Evolutionary conservation across 2,113 vertebrate genomes (phyloP), one percentile per base, ranked within the genome.

Genomic region (Dunckerocampus dactyliophorus): DNA sequence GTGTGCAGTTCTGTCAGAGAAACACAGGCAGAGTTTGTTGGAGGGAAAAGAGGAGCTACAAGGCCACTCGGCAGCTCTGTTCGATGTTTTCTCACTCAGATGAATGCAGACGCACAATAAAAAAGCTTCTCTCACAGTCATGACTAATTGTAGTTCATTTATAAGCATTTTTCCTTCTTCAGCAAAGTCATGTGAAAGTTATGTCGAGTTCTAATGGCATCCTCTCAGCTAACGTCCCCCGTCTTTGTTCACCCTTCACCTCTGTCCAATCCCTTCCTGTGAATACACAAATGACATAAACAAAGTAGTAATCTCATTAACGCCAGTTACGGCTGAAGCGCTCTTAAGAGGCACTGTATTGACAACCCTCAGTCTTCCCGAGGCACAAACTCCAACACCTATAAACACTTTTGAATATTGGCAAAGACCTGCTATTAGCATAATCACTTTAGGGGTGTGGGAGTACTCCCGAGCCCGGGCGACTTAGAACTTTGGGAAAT

Each of bases 321-420:
- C 73, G 50, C 47, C 72, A 66, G 80, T 82, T 85, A 80, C 28
- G 61, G 72, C 82, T 69, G 21, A 79, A 72, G 74, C 80, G 48
- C 72, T 82, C 71, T 79, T 75, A 83, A 81, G 74, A 84, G 75
- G 63, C 74, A 76, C 74, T 76, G 76, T 82, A 82, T 82, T 82
- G 84, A 85, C 82, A 81, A 65, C 52, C 75, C 74, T 78, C 59
- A 47, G 53, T 82, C 76, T 76, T 80, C 75, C 67, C 69, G 37
- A 85, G 75, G 80, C 83, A 73, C 80, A 80, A 80, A 74, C 83
- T 77, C 72, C 76, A 75, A 87, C 87, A 86, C 79, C 86, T 72
- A 89, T 88, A 88, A 89, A 89, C 88, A 89, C 88, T 89, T 89
- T 87, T 87, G 86, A 87, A 88, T 88, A 89, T 88, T 89, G 85